Conservation (phyloP, 2,888 invertebrate genomes). For the Blastobasis adustella region DNA sequence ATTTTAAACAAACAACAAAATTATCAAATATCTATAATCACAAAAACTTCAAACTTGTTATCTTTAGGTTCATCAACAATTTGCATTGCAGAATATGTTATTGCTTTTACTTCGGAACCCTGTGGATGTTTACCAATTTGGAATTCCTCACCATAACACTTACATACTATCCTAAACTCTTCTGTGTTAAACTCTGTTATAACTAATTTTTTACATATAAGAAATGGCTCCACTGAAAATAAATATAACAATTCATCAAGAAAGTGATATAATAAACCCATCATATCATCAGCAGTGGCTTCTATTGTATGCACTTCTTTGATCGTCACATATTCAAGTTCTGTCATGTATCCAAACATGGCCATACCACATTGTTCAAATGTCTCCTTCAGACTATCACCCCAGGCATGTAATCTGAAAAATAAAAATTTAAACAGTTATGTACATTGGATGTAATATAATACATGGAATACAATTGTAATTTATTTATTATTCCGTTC, state of each 20-base stretch:
- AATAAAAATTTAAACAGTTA: neutral
- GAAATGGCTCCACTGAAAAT: conserved; percentile 93
- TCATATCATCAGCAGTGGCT: conserved; percentile 91
- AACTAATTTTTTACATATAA: conserved; percentile 90
- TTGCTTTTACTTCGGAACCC: conserved; percentile 98
- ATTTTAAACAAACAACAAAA: conserved; percentile 15
- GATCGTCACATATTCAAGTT: conserved; percentile 88
- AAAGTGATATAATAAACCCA: conserved; percentile 92
- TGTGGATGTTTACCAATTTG: conserved; percentile 95
- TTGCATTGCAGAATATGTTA: conserved; percentile 99
- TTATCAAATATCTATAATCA: conserved; percentile 95
- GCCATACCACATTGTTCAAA: conserved; percentile 96
- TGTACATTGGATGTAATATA: no score
- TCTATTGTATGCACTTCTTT: conserved; percentile 86
- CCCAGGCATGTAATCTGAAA: conserved; percentile 93
- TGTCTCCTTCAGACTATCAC: conserved; percentile 87
- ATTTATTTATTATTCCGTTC: no score
- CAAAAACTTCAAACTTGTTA: conserved; percentile 90
- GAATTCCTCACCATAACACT: conserved; percentile 95
- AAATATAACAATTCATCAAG: conserved; percentile 95
- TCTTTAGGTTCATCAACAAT: conserved; percentile 82
- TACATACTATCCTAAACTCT: conserved; percentile 86
- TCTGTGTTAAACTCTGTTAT: conserved; percentile 91
- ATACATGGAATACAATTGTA: no score
- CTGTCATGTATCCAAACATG: conserved; percentile 99